A percentile compares a stretch with the other conserved stretches of the same genome.
These are phyloP conservation scores for Myzus persicae DNA, from an alignment of 1,140 invertebrate genomes.

Conservation along the genomic window DNA sequence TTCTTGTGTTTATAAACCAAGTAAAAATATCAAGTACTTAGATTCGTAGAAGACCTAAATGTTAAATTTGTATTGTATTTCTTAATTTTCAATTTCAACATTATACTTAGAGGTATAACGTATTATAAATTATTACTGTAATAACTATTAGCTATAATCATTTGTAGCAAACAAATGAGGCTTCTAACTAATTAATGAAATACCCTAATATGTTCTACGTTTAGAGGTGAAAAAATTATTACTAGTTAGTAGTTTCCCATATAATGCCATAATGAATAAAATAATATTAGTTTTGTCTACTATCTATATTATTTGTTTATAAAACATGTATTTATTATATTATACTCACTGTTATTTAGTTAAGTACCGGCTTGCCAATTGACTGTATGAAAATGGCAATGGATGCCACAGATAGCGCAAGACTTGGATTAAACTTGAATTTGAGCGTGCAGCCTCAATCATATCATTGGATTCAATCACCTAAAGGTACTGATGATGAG, in stretches of 20 bases:
- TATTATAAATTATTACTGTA: background rate
- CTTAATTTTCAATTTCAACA: background rate
- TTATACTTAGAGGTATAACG: background rate
- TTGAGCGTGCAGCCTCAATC: slow-evolving; percentile 43
- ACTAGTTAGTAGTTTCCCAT: background rate
- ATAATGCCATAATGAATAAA: background rate
- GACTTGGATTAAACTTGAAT: slow-evolving; percentile 41
- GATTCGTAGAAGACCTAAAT: background rate
- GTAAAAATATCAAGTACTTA: background rate
- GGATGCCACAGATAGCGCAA: slow-evolving; percentile 39
- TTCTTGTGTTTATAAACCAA: too few species aligned
- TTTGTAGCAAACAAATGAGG: background rate
- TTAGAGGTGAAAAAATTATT: background rate
- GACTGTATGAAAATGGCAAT: slow-evolving; percentile 39
- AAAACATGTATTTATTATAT: background rate
- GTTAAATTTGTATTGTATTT: background rate
- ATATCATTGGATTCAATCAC: slow-evolving; percentile 42
- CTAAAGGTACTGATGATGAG: slow-evolving; percentile 41
- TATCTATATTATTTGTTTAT: background rate
- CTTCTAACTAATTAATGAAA: background rate
- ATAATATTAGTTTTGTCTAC: background rate
- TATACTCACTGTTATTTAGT: background rate
- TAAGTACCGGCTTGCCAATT: slow-evolving; percentile 12
- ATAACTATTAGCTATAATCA: background rate
- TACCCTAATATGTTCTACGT: background rate